Percentiles rank a stretch among this genome's conserved stretches.
These are phyloP conservation scores for Verasper variegatus DNA, from an alignment of 2,113 vertebrate species.

Conservation along the genomic window DNA sequence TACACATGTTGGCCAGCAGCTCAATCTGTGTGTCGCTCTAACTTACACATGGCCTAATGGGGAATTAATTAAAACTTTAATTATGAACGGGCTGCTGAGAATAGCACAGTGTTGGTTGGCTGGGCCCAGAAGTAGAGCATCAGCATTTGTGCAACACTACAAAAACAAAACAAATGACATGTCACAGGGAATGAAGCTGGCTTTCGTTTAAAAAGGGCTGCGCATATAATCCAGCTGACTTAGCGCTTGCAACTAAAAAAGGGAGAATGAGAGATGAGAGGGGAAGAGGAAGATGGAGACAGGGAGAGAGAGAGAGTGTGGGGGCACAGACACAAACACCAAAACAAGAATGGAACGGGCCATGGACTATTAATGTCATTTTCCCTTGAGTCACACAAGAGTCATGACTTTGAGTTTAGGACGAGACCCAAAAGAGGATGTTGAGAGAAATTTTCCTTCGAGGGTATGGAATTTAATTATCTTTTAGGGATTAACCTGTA, in stretches of 20 bases:
- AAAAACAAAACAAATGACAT: conserved; percentile 78
- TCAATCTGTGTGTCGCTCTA: conserved; percentile 15
- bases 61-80: conserved; percentile 64
- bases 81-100: conserved; percentile 35
- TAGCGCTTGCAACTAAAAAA: conserved; percentile 59
- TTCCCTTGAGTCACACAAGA: conserved; percentile 48
- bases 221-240: conserved; percentile 70
- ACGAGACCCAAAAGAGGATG: conserved; percentile 31
- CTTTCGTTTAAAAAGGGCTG: conserved; percentile 65
- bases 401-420: conserved; percentile 36
- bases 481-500: conserved; percentile 37
- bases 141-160: conserved; percentile 71
- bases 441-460: conserved; percentile 7
- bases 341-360: conserved; percentile 44
- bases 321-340: conserved; percentile 33
- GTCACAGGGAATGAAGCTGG: conserved; percentile 73
- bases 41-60: conserved; percentile 55
- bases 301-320: background rate
- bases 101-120: conserved; percentile 19
- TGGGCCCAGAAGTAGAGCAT: conserved; percentile 57
- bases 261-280: conserved; percentile 37
- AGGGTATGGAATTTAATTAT: conserved; percentile 21
- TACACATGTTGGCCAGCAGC: conserved; percentile 25
- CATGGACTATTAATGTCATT: conserved; percentile 60
- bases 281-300: conserved; percentile 1